Conservation (phyloP, 2,113 vertebrate species). For the Ptychochromis oligacanthus region DNA sequence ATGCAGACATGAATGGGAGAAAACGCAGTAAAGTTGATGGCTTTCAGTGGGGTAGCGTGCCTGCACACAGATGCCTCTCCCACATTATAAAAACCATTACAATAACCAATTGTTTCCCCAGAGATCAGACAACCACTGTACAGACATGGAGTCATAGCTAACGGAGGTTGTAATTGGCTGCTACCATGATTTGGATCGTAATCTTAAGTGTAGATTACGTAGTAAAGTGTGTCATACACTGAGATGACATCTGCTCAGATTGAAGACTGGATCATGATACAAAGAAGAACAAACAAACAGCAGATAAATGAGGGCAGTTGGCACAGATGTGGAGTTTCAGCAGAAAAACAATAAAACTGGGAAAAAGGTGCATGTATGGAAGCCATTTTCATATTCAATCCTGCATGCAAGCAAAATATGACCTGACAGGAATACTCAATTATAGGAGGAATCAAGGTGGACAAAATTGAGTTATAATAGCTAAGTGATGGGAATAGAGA, state of each 20-base stretch:
- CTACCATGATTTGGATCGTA: not conserved
- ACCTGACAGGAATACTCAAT: not conserved
- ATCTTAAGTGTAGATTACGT: not conserved
- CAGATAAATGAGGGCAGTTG: not conserved
- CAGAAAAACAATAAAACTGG: not conserved
- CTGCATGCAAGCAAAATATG: not conserved
- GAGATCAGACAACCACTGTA: slow-evolving; percentile 22
- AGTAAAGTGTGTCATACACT: not conserved
- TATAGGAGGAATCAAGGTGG: not conserved
- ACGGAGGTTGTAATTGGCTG: slow-evolving; percentile 13
- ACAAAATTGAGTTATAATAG: not conserved
- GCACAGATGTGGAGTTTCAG: not conserved
- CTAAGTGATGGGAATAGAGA: not conserved
- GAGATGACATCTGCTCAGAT: not conserved
- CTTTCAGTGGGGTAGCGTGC: slow-evolving; percentile 34
- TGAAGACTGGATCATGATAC: not conserved
- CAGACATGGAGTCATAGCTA: slow-evolving; percentile 3
- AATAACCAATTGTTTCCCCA: slow-evolving; percentile 61
- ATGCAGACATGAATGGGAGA: slow-evolving; percentile 14
- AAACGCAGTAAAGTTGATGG: slow-evolving; percentile 4
- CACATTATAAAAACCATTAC: slow-evolving; percentile 56
- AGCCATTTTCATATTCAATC: not conserved
- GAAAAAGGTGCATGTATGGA: not conserved
- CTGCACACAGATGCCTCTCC: slow-evolving; percentile 65
- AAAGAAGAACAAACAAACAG: not conserved